Conservation (phyloP, 1,140 invertebrate species). For the Cherax destructor region DNA sequence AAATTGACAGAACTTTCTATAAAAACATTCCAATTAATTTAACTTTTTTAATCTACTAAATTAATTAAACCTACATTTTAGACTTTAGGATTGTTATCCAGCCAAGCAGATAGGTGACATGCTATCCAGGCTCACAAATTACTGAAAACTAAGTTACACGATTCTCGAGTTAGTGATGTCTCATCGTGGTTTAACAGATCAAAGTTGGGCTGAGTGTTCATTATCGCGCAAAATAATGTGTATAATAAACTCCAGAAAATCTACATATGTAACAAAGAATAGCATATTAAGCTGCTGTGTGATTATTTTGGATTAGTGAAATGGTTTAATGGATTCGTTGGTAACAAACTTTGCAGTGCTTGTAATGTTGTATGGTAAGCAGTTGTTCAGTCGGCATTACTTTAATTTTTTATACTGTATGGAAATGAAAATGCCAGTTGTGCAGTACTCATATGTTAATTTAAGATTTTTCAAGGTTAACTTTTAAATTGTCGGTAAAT, state of each 20-base stretch:
- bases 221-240: not conserved
- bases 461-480: not conserved
- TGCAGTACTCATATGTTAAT: not conserved
- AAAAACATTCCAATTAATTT: not conserved
- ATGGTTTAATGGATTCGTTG: not conserved
- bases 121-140: too few relatives aligned
- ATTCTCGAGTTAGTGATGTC: too few relatives aligned
- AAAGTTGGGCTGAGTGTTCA: not conserved
- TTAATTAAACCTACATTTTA: not conserved
- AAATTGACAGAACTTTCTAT: not conserved
- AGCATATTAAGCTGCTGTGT: not conserved
- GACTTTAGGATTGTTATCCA: not conserved
- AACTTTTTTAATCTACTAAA: not conserved
- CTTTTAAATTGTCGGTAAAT: too few relatives aligned
- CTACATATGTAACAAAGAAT: not conserved
- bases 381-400: not conserved
- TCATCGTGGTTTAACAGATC: not conserved
- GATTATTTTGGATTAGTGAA: not conserved
- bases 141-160: too few relatives aligned
- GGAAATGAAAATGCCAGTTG: not conserved
- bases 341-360: not conserved
- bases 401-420: not conserved
- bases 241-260: not conserved
- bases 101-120: too few relatives aligned
- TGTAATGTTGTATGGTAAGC: not conserved